Percentiles rank a stretch among this genome's conserved stretches.
These are phyloP conservation scores for Taphrorychus bicolor DNA, from an alignment of 2,888 invertebrate genomes.

Conservation along the genomic window DNA sequence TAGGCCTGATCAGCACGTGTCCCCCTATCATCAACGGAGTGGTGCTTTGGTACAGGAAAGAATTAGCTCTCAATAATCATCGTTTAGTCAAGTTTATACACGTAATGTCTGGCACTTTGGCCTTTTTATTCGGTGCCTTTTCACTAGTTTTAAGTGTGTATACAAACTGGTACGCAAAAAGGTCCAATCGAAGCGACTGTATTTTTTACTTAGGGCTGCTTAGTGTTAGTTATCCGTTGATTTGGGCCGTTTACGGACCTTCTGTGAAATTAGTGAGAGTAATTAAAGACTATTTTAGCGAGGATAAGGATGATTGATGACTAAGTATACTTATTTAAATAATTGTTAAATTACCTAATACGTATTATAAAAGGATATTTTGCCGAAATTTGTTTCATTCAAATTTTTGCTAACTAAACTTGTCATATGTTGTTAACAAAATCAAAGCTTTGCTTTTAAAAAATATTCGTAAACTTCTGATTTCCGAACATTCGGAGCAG, in stretches of 20 bases:
- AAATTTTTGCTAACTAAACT: too few relatives aligned
- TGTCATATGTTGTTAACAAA: too few relatives aligned
- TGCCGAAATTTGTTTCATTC: too few relatives aligned
- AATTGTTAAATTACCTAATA: too few relatives aligned
- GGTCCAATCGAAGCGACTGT: constrained; percentile 15
- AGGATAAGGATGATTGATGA: constrained; percentile 35
- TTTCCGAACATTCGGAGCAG: too few relatives aligned
- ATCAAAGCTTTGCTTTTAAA: too few relatives aligned
- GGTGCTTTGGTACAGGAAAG: constrained; percentile 50
- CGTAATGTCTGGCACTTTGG: constrained; percentile 45
- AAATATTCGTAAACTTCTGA: too few relatives aligned
- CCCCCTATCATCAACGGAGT: constrained; percentile 52
- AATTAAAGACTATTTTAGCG: constrained; percentile 32
- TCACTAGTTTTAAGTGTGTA: constrained; percentile 48
- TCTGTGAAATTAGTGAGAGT: constrained; percentile 31
- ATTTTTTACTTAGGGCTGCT: constrained; percentile 31
- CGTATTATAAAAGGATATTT: too few relatives aligned
- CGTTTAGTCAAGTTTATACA: constrained; percentile 48
- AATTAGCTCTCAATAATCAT: constrained; percentile 45
- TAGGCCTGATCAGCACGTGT: constrained; percentile 48
- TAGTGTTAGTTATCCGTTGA: constrained; percentile 26
- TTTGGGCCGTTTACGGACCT: constrained; percentile 39
- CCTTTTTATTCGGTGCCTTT: constrained; percentile 48
- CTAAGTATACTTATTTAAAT: too few relatives aligned
- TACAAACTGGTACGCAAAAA: constrained; percentile 45